Evolutionary conservation across 2,888 invertebrate species (phyloP).

Genomic region (Acanthoscelides obtectus): DNA sequence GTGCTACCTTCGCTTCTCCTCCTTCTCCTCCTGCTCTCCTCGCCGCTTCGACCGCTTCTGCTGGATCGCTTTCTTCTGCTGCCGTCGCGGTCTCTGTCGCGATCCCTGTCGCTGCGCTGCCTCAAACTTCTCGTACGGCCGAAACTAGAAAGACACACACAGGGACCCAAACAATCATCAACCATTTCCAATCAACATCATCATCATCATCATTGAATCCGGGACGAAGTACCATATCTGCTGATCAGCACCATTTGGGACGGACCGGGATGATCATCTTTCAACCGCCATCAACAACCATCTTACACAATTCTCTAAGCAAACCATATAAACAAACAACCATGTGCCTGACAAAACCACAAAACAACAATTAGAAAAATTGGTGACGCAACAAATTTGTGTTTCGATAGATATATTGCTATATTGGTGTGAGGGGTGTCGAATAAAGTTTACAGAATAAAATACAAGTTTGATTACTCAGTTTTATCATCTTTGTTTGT

Average conservation of each 20-base stretch:
- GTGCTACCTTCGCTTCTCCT: constrained; percentile 18
- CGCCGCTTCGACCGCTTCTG: constrained; percentile 26
- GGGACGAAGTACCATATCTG: constrained; percentile 27
- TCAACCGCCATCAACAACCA: constrained; percentile 20
- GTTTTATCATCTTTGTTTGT: no score
- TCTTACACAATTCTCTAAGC: constrained; percentile 44
- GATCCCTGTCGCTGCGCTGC: constrained; percentile 32
- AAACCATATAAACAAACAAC: constrained; percentile 47
- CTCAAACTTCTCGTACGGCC: constrained; percentile 27
- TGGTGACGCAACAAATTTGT: background rate
- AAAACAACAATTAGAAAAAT: constrained; percentile 45
- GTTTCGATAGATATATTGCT: no score
- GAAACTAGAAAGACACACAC: constrained; percentile 38
- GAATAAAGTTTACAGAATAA: no score
- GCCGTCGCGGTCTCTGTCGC: constrained; percentile 42
- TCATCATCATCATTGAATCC: constrained; percentile 15
- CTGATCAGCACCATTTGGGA: constrained; percentile 7
- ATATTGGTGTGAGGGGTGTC: background rate
- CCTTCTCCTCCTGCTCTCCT: constrained; percentile 18
- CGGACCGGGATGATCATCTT: background rate
- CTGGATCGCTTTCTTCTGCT: constrained; percentile 25
- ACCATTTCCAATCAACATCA: constrained; percentile 18
- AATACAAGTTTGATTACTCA: no score
- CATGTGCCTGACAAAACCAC: constrained; percentile 50
- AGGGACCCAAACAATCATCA: constrained; percentile 29